Evolutionary conservation across 23 tunicate genomes (phyloP).

Genomic region (Halocynthia aurantium): DNA sequence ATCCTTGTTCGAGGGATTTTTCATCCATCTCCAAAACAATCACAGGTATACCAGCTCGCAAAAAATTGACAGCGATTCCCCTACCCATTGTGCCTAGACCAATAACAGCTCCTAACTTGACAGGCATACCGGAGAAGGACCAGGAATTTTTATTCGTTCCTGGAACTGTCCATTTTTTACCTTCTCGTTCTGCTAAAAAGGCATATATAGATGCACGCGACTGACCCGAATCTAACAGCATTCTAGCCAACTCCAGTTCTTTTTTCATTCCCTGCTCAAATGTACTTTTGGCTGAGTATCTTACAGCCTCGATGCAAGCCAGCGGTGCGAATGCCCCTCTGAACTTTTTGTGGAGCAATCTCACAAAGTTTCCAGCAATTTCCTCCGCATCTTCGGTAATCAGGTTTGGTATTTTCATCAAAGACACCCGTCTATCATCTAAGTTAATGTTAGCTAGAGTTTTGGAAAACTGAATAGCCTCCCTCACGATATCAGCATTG

Average conservation of each 20-base stretch:
- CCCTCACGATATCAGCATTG: background rate
- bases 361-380: conserved; percentile 5
- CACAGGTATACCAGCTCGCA: background rate
- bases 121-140: conserved; percentile 1
- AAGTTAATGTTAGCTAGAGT: background rate
- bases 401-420: background rate
- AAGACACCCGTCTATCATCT: conserved; percentile 8
- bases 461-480: conserved; percentile 3
- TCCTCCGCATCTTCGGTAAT: conserved; percentile 10
- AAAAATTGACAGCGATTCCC: conserved; percentile 47
- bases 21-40: conserved; percentile 2
- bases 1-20: conserved; percentile 1
- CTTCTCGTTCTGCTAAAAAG: conserved; percentile 53
- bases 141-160: background rate
- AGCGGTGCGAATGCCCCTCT: conserved; percentile 62
- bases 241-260: conserved; percentile 18
- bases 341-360: conserved; percentile 6
- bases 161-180: conserved; percentile 33
- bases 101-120: conserved; percentile 53
- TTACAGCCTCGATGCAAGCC: conserved; percentile 36
- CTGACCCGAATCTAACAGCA: conserved; percentile 41
- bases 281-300: conserved; percentile 1
- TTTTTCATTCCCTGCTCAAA: conserved; percentile 41
- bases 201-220: conserved; percentile 49
- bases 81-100: conserved; percentile 91